Evolutionary conservation across 2,113 vertebrate species (phyloP), one percentile per base, ranked within the genome.

Genomic region (Gallinago media): DNA sequence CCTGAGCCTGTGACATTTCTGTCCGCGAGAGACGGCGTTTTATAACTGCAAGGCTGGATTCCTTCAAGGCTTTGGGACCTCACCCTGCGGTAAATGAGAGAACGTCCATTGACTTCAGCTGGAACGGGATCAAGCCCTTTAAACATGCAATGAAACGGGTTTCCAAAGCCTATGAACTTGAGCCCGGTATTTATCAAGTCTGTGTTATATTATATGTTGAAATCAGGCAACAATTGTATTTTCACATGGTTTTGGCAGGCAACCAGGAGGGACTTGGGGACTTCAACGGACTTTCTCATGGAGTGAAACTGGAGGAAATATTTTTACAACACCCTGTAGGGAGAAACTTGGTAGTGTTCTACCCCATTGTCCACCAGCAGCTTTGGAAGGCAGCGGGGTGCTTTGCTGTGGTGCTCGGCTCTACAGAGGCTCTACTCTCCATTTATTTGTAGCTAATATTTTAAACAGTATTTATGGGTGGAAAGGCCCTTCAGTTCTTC

Each of bases 151-250:
- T 34, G 86, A 87, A 96, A 76, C 4, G 20, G 40, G 66, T 94
- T 91, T 52, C 61, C 8, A 15, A 94, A 86, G 91, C 88, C 92
- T 94, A 3, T 92, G 94, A 96, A 95, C 96, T 96, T 94, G n/a
- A 96, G 94, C 92, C 96, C 5, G 0, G 86, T 94, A 91, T 96
- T 96, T 91, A 85, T 94, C 83, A 73, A 92, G 83, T 26, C 91
- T 94, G 80, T 91, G 91, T 91, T 66, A 65, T 59, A 67, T 95
- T 75, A 71, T 81, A 61, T 95, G 92, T 96, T 84, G 96, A 97
- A 96, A 96, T 96, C 73, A 47, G 77, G 86, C 86, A 94, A 91
- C 77, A 91, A 94, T 91, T 89, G 94, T 92, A 18, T 96, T 96
- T 97, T 96, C 86, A 84, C 46, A 92, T 38, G 54, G 95, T 66